Evolutionary conservation across 1,140 invertebrate genomes (phyloP).

Genomic region (Cydia splendana): DNA sequence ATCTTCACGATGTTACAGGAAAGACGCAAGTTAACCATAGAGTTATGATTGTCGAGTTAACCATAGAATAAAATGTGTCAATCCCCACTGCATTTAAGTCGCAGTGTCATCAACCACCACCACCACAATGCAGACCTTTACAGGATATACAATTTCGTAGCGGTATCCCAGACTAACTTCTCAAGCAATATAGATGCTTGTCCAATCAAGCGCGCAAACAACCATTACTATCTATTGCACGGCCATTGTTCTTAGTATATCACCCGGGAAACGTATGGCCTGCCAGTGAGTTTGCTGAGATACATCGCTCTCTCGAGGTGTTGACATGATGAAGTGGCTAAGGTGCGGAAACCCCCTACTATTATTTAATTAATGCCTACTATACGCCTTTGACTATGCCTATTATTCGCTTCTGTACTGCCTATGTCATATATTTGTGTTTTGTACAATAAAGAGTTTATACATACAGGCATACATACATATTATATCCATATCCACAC

Average conservation of each 20-base stretch:
- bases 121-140: neutral
- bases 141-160: neutral
- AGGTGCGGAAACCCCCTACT: neutral
- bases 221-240: constrained; percentile 24
- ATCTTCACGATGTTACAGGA: no score
- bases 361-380: no score
- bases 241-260: constrained; percentile 15
- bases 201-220: constrained; percentile 30
- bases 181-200: constrained; percentile 14
- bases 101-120: neutral
- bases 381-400: no score
- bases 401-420: no score
- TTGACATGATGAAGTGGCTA: neutral
- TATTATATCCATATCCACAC: no score
- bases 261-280: constrained; percentile 8
- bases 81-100: no score
- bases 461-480: no score
- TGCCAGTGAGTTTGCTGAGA: neutral
- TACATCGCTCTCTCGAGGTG: constrained; percentile 17
- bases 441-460: no score
- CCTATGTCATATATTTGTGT: no score
- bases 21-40: no score
- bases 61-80: no score
- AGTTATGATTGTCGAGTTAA: no score
- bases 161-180: neutral